Base-by-base conservation (phyloP, 2,113 vertebrate genomes). In the Tricholaema leucomelas region DNA sequence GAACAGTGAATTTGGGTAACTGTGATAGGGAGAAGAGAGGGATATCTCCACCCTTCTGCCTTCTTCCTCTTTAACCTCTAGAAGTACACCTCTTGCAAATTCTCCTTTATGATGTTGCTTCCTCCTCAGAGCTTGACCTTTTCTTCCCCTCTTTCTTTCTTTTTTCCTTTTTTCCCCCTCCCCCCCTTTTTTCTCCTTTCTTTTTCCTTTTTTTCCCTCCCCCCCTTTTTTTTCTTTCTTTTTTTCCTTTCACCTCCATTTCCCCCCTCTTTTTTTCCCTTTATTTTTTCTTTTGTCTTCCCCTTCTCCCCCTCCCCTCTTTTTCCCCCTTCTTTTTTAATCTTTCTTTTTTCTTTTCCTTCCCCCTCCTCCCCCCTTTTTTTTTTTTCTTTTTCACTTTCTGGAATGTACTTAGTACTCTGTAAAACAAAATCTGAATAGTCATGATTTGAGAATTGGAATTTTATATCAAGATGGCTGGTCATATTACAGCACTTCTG, bases 381-480 rank as follows among this genome's bases (percentile, higher is more conserved):
- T 42, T 19, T 30, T 14, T 24, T 24, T 20, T 21, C 35, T 15
- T 35, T 4, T 14, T 1, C 7, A 10, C 23, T 15, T 63, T 40
- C 36, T 27, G 21, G 86, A 93, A 93, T 88, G 46, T 78, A 65
- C 91, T 88, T 64, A 86, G 85, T 89, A 91, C 83, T 88, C 89
- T 58, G 69, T 64, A 81, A 85, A 87, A 88, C 42, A 97, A 94
- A 96, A 94, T 96, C 94, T 91, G 94, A 96, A 91, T 94, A 96
- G 90, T 93, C 92, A 64, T 95, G 95, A 92, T 89, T 94, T 95
- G 89, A 94, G 94, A 97, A 97, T 97, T 96, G 96, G 96, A 97
- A 95, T 96, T 97, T 96, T 96, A 96, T 96, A 97, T 97, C 90
- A 59, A 96, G 80, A 85, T 75, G 74, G 88, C 94, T 96, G 93